These are phyloP conservation scores for Perdix hodgsoniae DNA, from an alignment of 2,797 vertebrate genomes.

Conservation along the genomic window DNA sequence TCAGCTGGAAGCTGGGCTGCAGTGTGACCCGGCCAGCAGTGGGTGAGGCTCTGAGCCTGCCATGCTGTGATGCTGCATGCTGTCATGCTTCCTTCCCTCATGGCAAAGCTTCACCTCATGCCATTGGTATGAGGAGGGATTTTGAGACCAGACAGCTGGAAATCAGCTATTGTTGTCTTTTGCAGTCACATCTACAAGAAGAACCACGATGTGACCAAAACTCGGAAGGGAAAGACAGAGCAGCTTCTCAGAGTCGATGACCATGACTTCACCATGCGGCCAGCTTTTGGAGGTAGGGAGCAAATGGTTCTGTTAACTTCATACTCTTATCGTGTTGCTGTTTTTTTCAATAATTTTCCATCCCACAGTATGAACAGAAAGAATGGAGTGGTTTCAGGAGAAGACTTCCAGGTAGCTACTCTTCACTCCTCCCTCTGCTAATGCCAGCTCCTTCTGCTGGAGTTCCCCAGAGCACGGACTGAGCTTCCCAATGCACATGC, in stretches of 20 bases:
- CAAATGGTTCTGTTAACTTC: not conserved
- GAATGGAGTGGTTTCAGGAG: not conserved
- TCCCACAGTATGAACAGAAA: not conserved
- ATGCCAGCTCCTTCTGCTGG: not conserved
- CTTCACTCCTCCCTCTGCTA: not conserved
- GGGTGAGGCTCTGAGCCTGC: not conserved
- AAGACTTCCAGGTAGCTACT: not conserved
- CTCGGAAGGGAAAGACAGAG: conserved; percentile 82
- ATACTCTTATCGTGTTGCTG: not conserved
- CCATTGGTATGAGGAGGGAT: not conserved
- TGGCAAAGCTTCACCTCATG: not conserved
- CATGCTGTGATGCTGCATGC: fast-evolving
- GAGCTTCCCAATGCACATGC: not conserved
- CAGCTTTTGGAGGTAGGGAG: conserved; percentile 91
- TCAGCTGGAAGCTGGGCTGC: not conserved
- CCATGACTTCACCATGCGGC: conserved; percentile 96
- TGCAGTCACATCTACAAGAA: conserved; percentile 88
- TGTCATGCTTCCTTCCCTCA: not conserved
- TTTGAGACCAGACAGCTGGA: fast-evolving
- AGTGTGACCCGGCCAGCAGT: not conserved
- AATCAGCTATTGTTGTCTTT: not conserved
- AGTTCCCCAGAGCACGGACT: not conserved
- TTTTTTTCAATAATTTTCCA: not conserved
- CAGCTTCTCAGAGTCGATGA: conserved; percentile 92
- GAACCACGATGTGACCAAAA: conserved; percentile 89